Evolutionary conservation across 2,113 vertebrate genomes (phyloP), one percentile per base, ranked within the genome.

Genomic region (Halichoeres trimaculatus): DNA sequence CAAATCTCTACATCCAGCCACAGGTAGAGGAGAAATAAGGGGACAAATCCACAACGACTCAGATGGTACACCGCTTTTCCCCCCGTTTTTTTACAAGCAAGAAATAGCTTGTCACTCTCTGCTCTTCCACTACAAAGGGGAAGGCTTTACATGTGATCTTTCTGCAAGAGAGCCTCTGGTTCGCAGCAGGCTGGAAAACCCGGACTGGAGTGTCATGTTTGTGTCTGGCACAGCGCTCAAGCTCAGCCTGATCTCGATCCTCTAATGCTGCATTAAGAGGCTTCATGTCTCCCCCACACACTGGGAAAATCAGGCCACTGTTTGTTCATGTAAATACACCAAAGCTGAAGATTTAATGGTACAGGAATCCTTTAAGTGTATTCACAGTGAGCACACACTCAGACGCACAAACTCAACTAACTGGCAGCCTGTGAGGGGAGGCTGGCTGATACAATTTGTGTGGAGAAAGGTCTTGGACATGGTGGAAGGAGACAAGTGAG

Each of bases 91-190:
- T 93, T 90, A 91, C 90, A 92, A 93, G 92, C 89, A 93, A 91
- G 94, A 91, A 93, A 93, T 92, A 93, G 93, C 94, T 94, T 95
- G 95, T 95, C 95, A 95, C 94, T 90, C 91, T 93, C 87, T 93
- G 93, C 94, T 94, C 93, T 76, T 90, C 94, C 93, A 95, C 95
- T 95, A 96, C 95, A 95, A 96, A 96, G 94, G 94, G 91, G 93
- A 94, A 93, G 94, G 93, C 93, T 94, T 95, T 92, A 95, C 95
- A 94, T 96, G 96, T 96, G 96, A 96, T 95, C 94, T 93, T 94
- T 95, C 93, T 95, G 94, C 94, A 90, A 93, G 93, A 93, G 93
- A 94, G 93, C 90, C 95, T 94, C 93, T 93, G 93, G 91, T 90
- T 89, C 60, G 34, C 80, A 79, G 94, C 80, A 56, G 81, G 60